Base-by-base conservation (phyloP, 1,140 invertebrate species). In the Schmidtea mediterranea region DNA sequence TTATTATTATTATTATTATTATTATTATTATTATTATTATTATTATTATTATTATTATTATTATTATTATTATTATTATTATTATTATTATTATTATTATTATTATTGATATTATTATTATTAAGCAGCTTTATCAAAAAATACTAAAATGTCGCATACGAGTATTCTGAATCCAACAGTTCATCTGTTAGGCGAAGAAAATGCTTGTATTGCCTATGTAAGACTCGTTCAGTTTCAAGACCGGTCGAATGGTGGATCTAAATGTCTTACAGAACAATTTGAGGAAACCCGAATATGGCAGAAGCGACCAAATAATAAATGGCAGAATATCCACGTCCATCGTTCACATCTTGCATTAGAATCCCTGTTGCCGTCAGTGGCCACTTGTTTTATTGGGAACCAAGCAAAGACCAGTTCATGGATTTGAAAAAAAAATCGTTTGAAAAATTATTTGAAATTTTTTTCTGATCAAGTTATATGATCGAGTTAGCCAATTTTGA, bases 81-180 rank as follows among this genome's bases (percentile, higher is more conserved):
- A 9, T n/a, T 36, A n/a, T 36, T 36, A 8, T 36, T 36, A 36
- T 36, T 36, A 9, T 9, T 36, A 9, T 36, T 36, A 36, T 36
- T 36, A 36, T 9, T n/a, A 41, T 41, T 15, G 12, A 15, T 41
- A 41, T 15, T 41, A 15, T 15, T 41, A 15, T 41, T 19, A 41
- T 41, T n/a, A 36, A 41, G 39, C 19, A 13, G 19, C 21, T 19
- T 21, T 21, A 9, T 19, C 15, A 19, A 21, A 21, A 19, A 13
- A 19, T 13, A 23, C 43, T 16, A 90, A 87, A 69, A 77, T 80
- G 41, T 74, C 87, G 52, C 95, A 95, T 65, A 94, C 86, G 45
- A 95, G 86, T 55, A 87, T 98, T 61, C 68, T 98, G 50, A 97
- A 94, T 69, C 92, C 92, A n/a, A 81, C 89, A 63, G 89, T 98